Conservation (phyloP, 2,797 vertebrate species). For the Staurois parvus region DNA sequence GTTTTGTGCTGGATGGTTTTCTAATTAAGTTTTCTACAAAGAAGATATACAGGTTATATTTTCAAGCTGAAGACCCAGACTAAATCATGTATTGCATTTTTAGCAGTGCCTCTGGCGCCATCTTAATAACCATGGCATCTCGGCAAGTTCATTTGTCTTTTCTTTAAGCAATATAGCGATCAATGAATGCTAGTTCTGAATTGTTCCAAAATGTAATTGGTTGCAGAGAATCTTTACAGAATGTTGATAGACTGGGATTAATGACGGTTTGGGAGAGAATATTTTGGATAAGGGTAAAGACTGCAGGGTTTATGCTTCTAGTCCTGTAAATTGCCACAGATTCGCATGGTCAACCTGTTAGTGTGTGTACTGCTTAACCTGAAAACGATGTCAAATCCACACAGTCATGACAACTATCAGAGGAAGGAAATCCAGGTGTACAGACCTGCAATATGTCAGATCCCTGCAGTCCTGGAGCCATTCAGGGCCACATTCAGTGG, state of each 20-base stretch:
- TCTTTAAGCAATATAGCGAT: conserved; percentile 15
- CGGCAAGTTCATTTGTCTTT: conserved; percentile 12
- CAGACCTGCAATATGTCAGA: too few relatives aligned
- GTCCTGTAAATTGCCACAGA: too few relatives aligned
- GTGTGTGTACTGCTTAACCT: too few relatives aligned
- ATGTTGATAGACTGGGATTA: conserved; percentile 35
- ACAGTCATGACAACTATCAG: too few relatives aligned
- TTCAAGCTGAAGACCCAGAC: neutral
- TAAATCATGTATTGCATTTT: neutral
- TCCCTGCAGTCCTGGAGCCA: too few relatives aligned
- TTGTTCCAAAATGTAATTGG: conserved; percentile 42
- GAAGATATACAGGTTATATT: conserved; percentile 9
- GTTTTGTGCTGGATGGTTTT: neutral
- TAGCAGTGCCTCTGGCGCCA: neutral
- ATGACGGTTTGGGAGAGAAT: neutral
- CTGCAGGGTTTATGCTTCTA: too few relatives aligned
- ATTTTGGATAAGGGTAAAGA: neutral
- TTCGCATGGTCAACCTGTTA: too few relatives aligned
- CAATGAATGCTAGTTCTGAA: conserved; percentile 12
- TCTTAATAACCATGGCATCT: neutral
- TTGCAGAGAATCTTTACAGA: neutral
- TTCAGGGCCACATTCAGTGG: too few relatives aligned
- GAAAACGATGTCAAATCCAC: too few relatives aligned
- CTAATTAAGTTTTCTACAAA: neutral
- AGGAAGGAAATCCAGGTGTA: too few relatives aligned